Evolutionary conservation across 2,888 invertebrate species (phyloP).

Genomic region (Osmoderma eremita): DNA sequence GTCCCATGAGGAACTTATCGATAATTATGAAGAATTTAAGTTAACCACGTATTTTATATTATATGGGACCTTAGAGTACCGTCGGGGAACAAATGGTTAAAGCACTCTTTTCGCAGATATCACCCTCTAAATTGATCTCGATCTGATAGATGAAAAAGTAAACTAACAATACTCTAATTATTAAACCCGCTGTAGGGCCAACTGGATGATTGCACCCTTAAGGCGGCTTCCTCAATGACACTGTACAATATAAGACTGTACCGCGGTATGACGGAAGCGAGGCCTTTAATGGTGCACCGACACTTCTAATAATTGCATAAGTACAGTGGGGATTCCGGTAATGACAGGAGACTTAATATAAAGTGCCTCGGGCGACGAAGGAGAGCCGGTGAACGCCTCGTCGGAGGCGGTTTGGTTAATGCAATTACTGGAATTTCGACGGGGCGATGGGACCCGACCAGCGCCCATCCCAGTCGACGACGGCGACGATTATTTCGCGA

Average conservation of each 20-base stretch:
- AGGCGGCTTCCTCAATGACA: slow-evolving; percentile 6
- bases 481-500: slow-evolving; percentile 34
- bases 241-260: slow-evolving; percentile 17
- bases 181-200: too few species aligned
- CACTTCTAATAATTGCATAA: slow-evolving; percentile 43
- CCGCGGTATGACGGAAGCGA: slow-evolving; percentile 13
- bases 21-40: too few species aligned
- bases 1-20: too few species aligned
- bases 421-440: slow-evolving; percentile 41
- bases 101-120: too few species aligned
- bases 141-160: too few species aligned
- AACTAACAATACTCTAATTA: too few species aligned
- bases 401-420: slow-evolving; percentile 42
- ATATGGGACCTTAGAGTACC: too few species aligned
- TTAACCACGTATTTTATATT: too few species aligned
- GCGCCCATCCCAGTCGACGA: slow-evolving; percentile 3
- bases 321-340: slow-evolving; percentile 41
- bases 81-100: too few species aligned
- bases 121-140: too few species aligned
- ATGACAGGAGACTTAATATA: slow-evolving; percentile 44
- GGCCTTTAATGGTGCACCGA: slow-evolving; percentile 38
- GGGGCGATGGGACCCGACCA: not conserved
- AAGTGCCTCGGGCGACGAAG: slow-evolving; percentile 35
- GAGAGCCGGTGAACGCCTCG: slow-evolving; percentile 11
- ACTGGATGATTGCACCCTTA: too few species aligned